phyloP scores from a whole-genome alignment of 1,140 invertebrate genomes.

The Lordiphosa stackelbergi region DNA sequence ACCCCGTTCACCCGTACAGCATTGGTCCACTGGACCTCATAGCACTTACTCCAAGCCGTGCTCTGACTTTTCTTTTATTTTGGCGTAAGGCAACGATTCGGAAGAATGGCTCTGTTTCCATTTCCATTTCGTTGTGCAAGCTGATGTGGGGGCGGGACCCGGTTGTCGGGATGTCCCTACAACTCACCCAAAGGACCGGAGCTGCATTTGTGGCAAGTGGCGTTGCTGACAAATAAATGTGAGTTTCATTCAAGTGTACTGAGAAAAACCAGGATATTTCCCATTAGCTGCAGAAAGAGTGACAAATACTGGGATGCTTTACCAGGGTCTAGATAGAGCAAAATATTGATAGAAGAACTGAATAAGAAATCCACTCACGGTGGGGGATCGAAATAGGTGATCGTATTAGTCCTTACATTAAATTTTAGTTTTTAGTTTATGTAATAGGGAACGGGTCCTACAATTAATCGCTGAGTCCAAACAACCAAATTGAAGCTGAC shows the following conservation, averaged over 20 bases:
- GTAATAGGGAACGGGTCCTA: too few species aligned
- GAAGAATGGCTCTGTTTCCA: constrained; percentile 56
- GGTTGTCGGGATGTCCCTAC: constrained; percentile 16
- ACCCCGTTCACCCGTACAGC: constrained; percentile 8
- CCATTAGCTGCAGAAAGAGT: too few species aligned
- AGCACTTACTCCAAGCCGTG: constrained; percentile 33
- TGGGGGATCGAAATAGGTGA: too few species aligned
- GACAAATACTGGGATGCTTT: too few species aligned
- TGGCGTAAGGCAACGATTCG: constrained; percentile 64
- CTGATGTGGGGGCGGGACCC: neutral
- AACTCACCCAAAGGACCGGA: constrained; percentile 27
- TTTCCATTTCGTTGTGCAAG: constrained; percentile 22
- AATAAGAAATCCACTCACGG: too few species aligned
- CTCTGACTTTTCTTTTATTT: constrained; percentile 60
- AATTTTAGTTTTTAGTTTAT: too few species aligned
- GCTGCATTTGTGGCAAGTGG: constrained; percentile 41
- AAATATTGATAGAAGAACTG: too few species aligned
- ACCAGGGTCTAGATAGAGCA: too few species aligned
- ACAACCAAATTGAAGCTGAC: too few species aligned
- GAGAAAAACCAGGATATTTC: neutral
- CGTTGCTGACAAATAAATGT: constrained; percentile 8
- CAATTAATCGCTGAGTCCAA: too few species aligned
- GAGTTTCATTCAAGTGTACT: constrained; percentile 25
- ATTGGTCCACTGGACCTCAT: constrained; percentile 12
- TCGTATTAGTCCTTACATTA: too few species aligned